These are phyloP conservation scores for Phylloscopus trochiloides DNA, from an alignment of 2,113 vertebrate species.

Conservation along the genomic window DNA sequence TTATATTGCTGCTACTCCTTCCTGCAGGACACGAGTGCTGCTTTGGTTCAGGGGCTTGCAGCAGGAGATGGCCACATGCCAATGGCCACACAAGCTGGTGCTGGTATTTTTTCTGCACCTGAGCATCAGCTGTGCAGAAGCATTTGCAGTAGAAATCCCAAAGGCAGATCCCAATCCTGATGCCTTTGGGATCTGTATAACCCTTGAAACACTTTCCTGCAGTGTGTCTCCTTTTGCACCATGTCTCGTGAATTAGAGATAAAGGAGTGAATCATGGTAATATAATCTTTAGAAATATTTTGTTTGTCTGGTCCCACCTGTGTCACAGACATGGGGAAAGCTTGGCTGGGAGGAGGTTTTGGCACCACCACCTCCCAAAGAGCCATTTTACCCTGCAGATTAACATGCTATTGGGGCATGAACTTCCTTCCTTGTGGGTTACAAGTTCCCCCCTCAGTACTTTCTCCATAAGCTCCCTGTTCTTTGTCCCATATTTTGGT, in stretches of 20 bases:
- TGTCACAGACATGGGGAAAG: rapidly evolving
- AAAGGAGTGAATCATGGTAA: background rate
- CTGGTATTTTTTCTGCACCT: background rate
- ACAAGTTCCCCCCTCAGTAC: too few species aligned
- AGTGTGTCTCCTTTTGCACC: rapidly evolving
- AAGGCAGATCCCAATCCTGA: background rate
- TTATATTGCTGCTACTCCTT: background rate
- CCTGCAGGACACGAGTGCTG: background rate
- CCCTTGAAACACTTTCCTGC: background rate
- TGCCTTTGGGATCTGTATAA: background rate
- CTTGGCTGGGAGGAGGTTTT: background rate
- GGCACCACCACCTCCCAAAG: background rate
- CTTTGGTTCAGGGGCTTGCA: background rate
- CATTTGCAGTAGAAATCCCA: background rate
- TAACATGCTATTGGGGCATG: background rate
- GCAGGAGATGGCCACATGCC: background rate
- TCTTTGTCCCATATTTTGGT: background rate
- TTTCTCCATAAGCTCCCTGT: background rate
- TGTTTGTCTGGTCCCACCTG: background rate
- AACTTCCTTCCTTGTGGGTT: background rate
- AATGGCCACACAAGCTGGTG: background rate
- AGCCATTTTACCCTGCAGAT: background rate
- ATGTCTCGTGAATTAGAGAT: background rate
- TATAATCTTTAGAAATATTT: background rate
- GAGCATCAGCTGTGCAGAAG: background rate